Percentiles rank a stretch among this genome's conserved stretches.
phyloP scores from a whole-genome alignment of 2,113 vertebrate genomes.

The Gadus chalcogrammus region DNA sequence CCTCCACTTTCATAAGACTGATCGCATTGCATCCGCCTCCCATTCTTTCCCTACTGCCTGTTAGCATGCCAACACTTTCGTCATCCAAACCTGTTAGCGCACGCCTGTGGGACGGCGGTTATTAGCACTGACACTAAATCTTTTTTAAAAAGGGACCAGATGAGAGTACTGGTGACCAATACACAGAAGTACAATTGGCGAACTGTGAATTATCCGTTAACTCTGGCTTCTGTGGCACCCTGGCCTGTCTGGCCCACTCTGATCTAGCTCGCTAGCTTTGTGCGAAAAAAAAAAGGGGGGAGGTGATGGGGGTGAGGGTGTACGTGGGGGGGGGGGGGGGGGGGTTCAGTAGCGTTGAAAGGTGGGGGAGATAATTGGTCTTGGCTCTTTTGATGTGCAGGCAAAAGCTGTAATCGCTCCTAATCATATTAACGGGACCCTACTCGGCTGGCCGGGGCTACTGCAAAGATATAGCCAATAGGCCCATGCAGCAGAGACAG shows the following conservation, averaged over 20 bases:
- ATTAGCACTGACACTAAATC: slow-evolving; percentile 52
- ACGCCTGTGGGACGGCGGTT: slow-evolving; percentile 45
- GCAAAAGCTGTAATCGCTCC: slow-evolving; percentile 61
- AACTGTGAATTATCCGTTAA: slow-evolving; percentile 56
- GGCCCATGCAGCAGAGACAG: slow-evolving; percentile 15
- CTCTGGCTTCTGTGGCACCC: slow-evolving; percentile 35
- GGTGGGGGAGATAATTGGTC: slow-evolving; percentile 71
- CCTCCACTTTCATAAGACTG: slow-evolving; percentile 7
- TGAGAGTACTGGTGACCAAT: slow-evolving; percentile 42
- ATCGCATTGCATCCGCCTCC: slow-evolving; percentile 15
- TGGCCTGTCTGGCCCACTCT: slow-evolving; percentile 34
- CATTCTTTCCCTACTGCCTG: slow-evolving; percentile 11
- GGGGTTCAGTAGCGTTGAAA: slow-evolving; percentile 54
- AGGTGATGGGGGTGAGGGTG: slow-evolving; percentile 29
- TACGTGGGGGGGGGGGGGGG: slow-evolving; percentile 43
- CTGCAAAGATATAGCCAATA: slow-evolving; percentile 48
- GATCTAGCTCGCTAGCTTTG: slow-evolving; percentile 30
- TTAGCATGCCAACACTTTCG: slow-evolving; percentile 24
- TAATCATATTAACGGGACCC: slow-evolving; percentile 74
- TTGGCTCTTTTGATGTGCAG: slow-evolving; percentile 74
- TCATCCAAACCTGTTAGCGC: slow-evolving; percentile 42
- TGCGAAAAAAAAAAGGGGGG: slow-evolving; percentile 14
- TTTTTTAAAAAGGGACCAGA: slow-evolving; percentile 49
- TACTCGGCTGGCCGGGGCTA: slow-evolving; percentile 44
- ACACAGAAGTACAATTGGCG: slow-evolving; percentile 49